These are phyloP conservation scores for Mola mola DNA, from an alignment of 2,113 vertebrate species.

Conservation along the genomic window DNA sequence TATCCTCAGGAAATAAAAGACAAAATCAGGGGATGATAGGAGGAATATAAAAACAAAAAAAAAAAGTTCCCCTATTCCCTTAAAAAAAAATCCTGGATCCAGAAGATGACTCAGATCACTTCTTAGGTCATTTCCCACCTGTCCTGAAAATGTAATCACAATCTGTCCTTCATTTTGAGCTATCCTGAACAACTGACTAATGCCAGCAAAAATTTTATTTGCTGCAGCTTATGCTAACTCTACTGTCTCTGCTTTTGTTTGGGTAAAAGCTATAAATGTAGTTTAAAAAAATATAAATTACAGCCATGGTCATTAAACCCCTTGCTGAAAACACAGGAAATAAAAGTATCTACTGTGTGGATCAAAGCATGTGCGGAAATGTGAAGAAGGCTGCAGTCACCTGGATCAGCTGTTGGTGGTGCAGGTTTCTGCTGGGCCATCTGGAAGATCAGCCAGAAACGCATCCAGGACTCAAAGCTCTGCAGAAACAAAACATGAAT, in stretches of 20 bases:
- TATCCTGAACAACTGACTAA: too few relatives aligned
- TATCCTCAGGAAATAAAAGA: neutral
- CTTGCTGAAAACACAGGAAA: neutral
- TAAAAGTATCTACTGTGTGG: neutral
- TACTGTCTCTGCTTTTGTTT: too few relatives aligned
- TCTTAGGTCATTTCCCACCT: too few relatives aligned
- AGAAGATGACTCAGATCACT: too few relatives aligned
- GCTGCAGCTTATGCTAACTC: too few relatives aligned
- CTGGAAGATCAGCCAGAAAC: slow-evolving; percentile 89
- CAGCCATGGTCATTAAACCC: neutral
- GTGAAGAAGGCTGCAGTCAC: slow-evolving; percentile 16
- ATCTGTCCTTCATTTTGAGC: too few relatives aligned
- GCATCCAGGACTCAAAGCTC: slow-evolving; percentile 88
- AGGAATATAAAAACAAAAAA: neutral
- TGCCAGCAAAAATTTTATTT: too few relatives aligned
- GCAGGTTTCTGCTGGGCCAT: slow-evolving; percentile 80
- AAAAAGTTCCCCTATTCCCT: too few relatives aligned
- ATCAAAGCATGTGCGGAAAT: neutral
- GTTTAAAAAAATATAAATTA: too few relatives aligned
- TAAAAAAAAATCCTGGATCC: too few relatives aligned
- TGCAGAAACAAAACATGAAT: slow-evolving; percentile 55
- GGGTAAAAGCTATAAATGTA: too few relatives aligned
- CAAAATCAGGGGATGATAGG: neutral
- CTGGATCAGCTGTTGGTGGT: slow-evolving; percentile 41
- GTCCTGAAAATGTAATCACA: too few relatives aligned